These are phyloP conservation scores for Equus przewalskii DNA, from an alignment of 2,113 vertebrate species.

Conservation along the genomic window DNA sequence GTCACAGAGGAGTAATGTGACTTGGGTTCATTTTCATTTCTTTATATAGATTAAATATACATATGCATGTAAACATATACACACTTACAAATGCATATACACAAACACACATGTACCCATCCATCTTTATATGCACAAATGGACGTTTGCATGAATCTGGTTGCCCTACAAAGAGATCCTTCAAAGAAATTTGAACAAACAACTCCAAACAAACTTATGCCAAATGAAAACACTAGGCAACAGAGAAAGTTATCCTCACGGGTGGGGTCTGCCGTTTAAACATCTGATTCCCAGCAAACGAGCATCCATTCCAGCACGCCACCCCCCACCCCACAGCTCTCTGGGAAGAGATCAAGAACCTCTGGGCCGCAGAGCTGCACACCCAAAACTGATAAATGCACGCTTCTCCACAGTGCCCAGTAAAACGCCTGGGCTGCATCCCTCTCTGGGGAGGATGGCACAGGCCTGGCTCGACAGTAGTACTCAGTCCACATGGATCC, in stretches of 20 bases:
- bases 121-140: background rate
- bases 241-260: background rate
- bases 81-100: background rate
- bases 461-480: background rate
- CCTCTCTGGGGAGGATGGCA: rapidly evolving
- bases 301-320: rapidly evolving
- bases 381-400: too few relatives aligned
- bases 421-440: rapidly evolving
- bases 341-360: background rate
- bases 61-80: background rate
- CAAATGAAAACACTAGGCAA: background rate
- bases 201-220: background rate
- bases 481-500: rapidly evolving
- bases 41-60: background rate
- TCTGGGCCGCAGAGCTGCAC: rapidly evolving
- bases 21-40: background rate
- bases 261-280: background rate
- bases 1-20: background rate
- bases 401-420: background rate
- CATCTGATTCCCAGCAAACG: background rate
- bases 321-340: background rate
- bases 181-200: background rate
- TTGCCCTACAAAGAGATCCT: background rate
- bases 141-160: background rate
- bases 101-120: background rate